Evolutionary conservation across 2,888 invertebrate species (phyloP).

Genomic region (Andrena trimmerana): DNA sequence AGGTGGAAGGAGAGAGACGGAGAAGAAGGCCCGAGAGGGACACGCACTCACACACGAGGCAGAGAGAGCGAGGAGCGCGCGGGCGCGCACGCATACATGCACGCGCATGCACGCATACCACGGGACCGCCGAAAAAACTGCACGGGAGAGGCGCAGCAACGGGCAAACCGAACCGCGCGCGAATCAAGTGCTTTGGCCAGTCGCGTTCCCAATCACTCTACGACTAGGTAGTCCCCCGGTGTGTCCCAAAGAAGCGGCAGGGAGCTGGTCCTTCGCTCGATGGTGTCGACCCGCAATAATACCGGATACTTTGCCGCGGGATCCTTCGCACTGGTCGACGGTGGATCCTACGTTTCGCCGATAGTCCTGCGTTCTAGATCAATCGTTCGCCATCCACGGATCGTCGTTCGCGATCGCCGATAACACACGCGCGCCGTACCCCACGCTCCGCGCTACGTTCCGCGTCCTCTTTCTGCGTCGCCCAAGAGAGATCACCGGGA

Average conservation of each 20-base stretch:
- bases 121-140: constrained; percentile 82
- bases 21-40: constrained; percentile 64
- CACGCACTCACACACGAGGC: constrained; percentile 49
- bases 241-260: constrained; percentile 78
- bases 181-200: constrained; percentile 85
- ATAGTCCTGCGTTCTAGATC: constrained; percentile 41
- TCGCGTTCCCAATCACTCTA: constrained; percentile 85
- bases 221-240: constrained; percentile 85
- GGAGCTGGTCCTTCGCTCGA: constrained; percentile 74
- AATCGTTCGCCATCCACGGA: constrained; percentile 30
- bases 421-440: constrained; percentile 23
- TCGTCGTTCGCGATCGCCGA: constrained; percentile 29
- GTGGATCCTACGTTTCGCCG: constrained; percentile 35
- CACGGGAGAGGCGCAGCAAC: constrained; percentile 85
- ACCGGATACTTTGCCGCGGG: constrained; percentile 69
- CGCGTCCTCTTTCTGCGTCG: constrained; percentile 17
- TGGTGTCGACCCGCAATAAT: constrained; percentile 72
- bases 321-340: constrained; percentile 52
- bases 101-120: constrained; percentile 75
- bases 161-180: constrained; percentile 84
- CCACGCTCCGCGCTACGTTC: constrained; percentile 26
- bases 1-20: constrained; percentile 45
- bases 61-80: constrained; percentile 52
- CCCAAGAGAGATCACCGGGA: constrained; percentile 35
- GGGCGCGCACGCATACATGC: constrained; percentile 72